These are phyloP conservation scores for Forbesichthys papilliferus DNA, from an alignment of 2,113 vertebrate genomes.

Conservation along the genomic window DNA sequence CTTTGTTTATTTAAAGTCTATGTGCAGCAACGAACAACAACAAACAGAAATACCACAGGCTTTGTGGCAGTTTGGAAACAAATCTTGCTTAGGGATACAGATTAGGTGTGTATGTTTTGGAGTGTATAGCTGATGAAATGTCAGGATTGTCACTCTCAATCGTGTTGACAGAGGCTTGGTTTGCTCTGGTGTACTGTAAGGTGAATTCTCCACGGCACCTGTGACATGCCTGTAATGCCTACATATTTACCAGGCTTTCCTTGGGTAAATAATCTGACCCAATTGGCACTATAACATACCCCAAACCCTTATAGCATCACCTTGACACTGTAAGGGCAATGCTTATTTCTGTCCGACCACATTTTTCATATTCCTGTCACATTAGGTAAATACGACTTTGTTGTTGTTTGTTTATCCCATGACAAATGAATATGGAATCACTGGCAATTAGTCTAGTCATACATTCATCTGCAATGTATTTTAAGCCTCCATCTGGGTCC, in stretches of 20 bases:
- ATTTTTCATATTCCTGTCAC: slow-evolving; percentile 19
- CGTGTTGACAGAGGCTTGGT: slow-evolving; percentile 54
- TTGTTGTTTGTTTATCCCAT: slow-evolving; percentile 6
- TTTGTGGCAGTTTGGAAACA: slow-evolving; percentile 49
- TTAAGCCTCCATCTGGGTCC: too few relatives aligned
- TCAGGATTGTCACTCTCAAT: slow-evolving; percentile 64
- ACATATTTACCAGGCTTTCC: slow-evolving; percentile 42
- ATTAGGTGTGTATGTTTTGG: slow-evolving; percentile 44
- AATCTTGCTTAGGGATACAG: slow-evolving; percentile 54
- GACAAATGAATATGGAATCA: slow-evolving; percentile 21
- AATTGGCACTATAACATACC: slow-evolving; percentile 41
- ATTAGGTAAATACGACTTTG: neutral
- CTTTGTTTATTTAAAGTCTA: slow-evolving; percentile 77
- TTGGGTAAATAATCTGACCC: slow-evolving; percentile 51
- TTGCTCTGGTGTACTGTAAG: slow-evolving; percentile 68
- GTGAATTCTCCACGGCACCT: slow-evolving; percentile 49
- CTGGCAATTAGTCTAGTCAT: neutral
- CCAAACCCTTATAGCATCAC: slow-evolving; percentile 14
- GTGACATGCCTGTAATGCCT: slow-evolving; percentile 41
- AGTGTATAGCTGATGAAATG: slow-evolving; percentile 39
- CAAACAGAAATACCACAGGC: slow-evolving; percentile 62
- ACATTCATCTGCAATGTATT: too few relatives aligned
- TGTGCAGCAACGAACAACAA: slow-evolving; percentile 63
- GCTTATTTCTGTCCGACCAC: slow-evolving; percentile 9
- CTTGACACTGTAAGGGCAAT: slow-evolving; percentile 7